Evolutionary conservation across 2,797 vertebrate species (phyloP).

Genomic region (Spea hammondii): DNA sequence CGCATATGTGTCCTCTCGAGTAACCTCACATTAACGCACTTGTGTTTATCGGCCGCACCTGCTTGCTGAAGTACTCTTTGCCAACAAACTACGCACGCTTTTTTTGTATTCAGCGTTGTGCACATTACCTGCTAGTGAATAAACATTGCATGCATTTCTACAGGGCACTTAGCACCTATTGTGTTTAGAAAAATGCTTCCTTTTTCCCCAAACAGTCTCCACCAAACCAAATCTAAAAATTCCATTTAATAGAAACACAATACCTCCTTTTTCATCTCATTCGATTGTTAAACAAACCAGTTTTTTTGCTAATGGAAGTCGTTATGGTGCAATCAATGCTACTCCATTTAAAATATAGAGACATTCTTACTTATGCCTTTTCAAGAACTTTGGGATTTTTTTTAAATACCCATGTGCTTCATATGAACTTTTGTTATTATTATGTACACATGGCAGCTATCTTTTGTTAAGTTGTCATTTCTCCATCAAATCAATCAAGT

Average conservation of each 20-base stretch:
- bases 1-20: slow-evolving; percentile 50
- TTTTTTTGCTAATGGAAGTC: slow-evolving; percentile 55
- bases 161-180: slow-evolving; percentile 58
- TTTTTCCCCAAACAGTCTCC: slow-evolving; percentile 49
- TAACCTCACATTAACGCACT: slow-evolving; percentile 50
- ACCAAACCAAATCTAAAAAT: slow-evolving; percentile 49
- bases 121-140: slow-evolving; percentile 63
- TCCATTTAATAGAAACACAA: slow-evolving; percentile 35
- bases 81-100: slow-evolving; percentile 52
- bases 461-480: background rate
- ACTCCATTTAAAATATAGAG: slow-evolving; percentile 41
- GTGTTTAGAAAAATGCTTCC: slow-evolving; percentile 53
- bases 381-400: slow-evolving; percentile 1
- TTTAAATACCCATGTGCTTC: background rate
- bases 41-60: slow-evolving; percentile 61
- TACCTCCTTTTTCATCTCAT: slow-evolving; percentile 49
- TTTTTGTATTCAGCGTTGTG: slow-evolving; percentile 48
- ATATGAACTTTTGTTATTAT: background rate
- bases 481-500: background rate
- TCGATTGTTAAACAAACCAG: slow-evolving; percentile 59
- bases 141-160: slow-evolving; percentile 56
- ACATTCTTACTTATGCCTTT: slow-evolving; percentile 35
- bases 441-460: background rate
- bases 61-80: slow-evolving; percentile 62
- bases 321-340: slow-evolving; percentile 53